Base-by-base conservation (phyloP, 2,888 invertebrate genomes). In the Eilema caniola region DNA sequence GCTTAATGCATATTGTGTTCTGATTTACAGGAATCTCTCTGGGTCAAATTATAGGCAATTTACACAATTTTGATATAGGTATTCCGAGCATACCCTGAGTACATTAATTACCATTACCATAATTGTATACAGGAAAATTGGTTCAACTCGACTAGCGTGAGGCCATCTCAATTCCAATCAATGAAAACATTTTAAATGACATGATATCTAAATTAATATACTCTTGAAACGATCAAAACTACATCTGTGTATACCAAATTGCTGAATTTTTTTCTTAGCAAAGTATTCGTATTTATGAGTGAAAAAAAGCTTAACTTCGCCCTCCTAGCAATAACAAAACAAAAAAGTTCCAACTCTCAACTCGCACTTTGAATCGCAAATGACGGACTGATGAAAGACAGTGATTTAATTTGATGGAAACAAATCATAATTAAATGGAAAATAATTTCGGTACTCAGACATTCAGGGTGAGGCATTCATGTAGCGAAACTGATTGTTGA, bases 311-410 rank as follows among this genome's bases (percentile, higher is more conserved):
- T 82, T 79, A 77, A 59, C 53, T 33, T 67, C 62, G 59, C 73
- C 68, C 72, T 74, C 65, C 59, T 23, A n/a, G 70, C 67, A 56
- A 37, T 62, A 73, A 76, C 72, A 78, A 82, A 83, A 85, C 57
- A 83, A 82, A 82, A 37, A 85, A 67, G 80, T 81, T 83, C 78
- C 82, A 86, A 87, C 86, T 87, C 84, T 80, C 78, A 85, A 85
- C 79, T 85, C 82, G 74, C 82, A 82, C 84, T 92, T 90, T 90
- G 91, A 92, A 92, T 92, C 88, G 87, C 92, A 93, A 93, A 93
- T 92, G 85, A 77, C 82, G 80, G 83, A 74, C 81, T 86, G 88
- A 85, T 84, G 85, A 79, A 79, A 83, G 84, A 80, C 85, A 11
- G 59, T 5, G 88, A 88, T 89, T 90, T 89, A 90, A 92, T 92